Conservation (phyloP, 2,888 invertebrate genomes). For the Ariolimax columbianus region DNA sequence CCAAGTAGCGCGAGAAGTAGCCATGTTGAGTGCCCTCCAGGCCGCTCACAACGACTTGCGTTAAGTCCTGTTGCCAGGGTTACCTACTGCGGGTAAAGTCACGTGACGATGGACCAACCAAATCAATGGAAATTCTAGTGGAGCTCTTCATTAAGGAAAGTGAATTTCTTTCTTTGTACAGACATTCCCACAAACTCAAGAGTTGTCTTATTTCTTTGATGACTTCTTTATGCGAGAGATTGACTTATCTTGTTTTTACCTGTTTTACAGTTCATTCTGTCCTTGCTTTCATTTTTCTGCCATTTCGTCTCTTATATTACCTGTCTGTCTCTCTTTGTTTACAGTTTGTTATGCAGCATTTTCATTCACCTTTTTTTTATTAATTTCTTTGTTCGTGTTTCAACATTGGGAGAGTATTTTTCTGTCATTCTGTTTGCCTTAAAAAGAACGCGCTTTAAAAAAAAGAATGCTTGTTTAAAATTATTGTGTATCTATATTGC, state of each 20-base stretch:
- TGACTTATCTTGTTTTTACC: neutral
- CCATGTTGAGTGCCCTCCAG: slow-evolving; percentile 30
- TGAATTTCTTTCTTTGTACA: slow-evolving; percentile 31
- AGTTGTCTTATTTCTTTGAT: slow-evolving; percentile 4
- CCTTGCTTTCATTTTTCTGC: neutral
- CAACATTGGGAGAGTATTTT: no score
- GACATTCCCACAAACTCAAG: neutral
- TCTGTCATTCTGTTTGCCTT: no score
- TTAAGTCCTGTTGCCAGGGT: slow-evolving; percentile 40
- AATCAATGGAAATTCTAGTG: slow-evolving; percentile 42
- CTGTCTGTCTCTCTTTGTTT: no score
- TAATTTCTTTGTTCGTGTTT: no score
- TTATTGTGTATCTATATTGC: no score
- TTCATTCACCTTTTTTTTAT: neutral
- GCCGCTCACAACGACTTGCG: slow-evolving; percentile 5
- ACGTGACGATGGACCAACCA: slow-evolving; percentile 36
- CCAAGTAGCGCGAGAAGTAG: slow-evolving; percentile 9
- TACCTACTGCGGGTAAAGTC: slow-evolving; percentile 17
- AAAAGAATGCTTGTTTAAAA: no score
- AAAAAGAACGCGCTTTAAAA: no score
- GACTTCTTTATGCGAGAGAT: neutral
- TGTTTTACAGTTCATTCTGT: neutral
- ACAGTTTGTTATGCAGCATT: no score
- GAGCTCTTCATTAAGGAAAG: slow-evolving; percentile 39
- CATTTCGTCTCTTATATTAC: neutral